These are phyloP conservation scores for Limnephilus lunatus DNA, from an alignment of 2,888 invertebrate genomes.

Conservation along the genomic window DNA sequence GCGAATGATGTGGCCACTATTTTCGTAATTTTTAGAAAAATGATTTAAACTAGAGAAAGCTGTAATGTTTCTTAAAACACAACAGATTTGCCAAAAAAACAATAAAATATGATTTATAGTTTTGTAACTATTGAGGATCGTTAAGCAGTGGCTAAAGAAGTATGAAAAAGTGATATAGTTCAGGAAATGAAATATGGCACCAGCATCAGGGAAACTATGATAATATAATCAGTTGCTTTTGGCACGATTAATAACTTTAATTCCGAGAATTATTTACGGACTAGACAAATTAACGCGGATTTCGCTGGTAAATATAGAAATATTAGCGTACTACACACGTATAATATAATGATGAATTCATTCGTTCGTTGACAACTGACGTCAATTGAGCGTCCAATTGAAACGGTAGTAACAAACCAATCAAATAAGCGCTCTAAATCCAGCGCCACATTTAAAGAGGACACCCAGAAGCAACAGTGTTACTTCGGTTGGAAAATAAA, in stretches of 20 bases:
- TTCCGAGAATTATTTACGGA: neutral
- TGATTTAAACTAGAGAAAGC: neutral
- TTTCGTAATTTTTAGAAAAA: neutral
- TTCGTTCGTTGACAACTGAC: neutral
- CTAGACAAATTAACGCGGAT: neutral
- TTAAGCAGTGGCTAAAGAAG: no score
- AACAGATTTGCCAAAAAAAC: neutral
- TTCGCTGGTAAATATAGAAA: neutral
- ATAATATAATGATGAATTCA: neutral
- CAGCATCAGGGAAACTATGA: no score
- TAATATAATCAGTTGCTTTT: no score
- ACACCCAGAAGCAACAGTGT: neutral
- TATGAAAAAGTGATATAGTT: neutral
- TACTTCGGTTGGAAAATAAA: neutral
- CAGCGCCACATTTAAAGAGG: neutral
- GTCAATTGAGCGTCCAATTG: slow-evolving; percentile 32
- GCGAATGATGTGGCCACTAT: neutral
- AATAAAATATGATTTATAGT: neutral
- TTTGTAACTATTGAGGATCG: no score
- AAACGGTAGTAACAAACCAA: slow-evolving; percentile 33
- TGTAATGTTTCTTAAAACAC: neutral
- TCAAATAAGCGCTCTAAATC: neutral
- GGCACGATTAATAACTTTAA: no score
- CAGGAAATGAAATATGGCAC: neutral
- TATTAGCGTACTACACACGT: neutral